Percentiles rank a stretch among this genome's conserved stretches.
Evolutionary conservation across 2,888 invertebrate species (phyloP).

Genomic region (Cryptocephalus moraei): DNA sequence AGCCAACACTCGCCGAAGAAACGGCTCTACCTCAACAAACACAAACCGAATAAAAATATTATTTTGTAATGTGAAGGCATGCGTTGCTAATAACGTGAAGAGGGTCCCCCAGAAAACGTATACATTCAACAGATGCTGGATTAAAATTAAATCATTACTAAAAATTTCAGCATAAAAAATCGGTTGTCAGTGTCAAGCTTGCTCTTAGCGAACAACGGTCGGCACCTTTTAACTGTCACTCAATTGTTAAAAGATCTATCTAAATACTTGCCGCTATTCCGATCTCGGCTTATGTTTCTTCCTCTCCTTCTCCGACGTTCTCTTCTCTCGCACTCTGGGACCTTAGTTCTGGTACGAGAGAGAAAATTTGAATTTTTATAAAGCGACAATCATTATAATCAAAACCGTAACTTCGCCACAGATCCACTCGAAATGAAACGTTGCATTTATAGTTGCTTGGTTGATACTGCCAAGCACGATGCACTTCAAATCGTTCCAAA

Average conservation of each 20-base stretch:
- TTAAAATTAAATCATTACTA: slow-evolving; percentile 27
- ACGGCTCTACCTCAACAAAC: not conserved
- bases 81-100: slow-evolving; percentile 23
- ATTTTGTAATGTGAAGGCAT: slow-evolving; percentile 14
- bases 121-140: slow-evolving; percentile 22
- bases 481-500: no score
- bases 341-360: no score
- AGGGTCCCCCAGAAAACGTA: slow-evolving; percentile 10
- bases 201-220: slow-evolving; percentile 25
- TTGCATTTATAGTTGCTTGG: no score
- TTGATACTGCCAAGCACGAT: no score
- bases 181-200: slow-evolving; percentile 24
- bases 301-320: not conserved
- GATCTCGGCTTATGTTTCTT: not conserved
- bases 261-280: slow-evolving; percentile 22
- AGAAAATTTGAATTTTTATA: no score
- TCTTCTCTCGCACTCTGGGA: no score
- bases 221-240: slow-evolving; percentile 30
- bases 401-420: no score
- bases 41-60: not conserved
- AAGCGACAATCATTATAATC: no score
- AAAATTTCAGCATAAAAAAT: slow-evolving; percentile 26
- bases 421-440: no score
- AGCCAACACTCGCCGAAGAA: not conserved
- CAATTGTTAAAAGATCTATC: slow-evolving; percentile 32